These are phyloP conservation scores for Pyrrhosoma nymphula DNA, from an alignment of 2,888 invertebrate species.

Conservation along the genomic window DNA sequence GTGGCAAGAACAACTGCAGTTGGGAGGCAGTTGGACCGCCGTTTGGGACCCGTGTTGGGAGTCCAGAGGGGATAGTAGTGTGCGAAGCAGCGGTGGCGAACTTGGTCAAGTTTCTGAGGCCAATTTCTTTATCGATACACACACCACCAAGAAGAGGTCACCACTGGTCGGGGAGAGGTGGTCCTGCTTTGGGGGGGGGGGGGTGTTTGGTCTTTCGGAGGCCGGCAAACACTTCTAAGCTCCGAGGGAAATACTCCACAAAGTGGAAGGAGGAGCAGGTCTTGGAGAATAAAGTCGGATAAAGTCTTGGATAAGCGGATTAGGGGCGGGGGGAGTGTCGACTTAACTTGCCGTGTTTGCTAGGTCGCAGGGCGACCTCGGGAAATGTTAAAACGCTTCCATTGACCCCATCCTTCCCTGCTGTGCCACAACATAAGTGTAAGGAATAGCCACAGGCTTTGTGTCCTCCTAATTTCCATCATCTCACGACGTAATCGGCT, in stretches of 20 bases:
- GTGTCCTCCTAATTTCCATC: not conserved
- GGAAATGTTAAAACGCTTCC: conserved; percentile 6
- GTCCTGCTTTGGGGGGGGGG: not conserved
- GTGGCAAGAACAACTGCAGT: not conserved
- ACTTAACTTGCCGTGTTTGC: not conserved
- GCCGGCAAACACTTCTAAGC: not conserved
- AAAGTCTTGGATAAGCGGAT: conserved; percentile 12
- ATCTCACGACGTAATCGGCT: not conserved
- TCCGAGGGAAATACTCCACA: not conserved
- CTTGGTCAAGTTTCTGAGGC: not conserved
- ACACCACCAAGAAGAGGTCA: not conserved
- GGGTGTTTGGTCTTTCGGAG: not conserved
- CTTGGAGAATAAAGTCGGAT: not conserved
- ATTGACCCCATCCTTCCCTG: not conserved
- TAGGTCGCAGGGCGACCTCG: not conserved
- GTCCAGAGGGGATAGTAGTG: not conserved
- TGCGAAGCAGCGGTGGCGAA: not conserved
- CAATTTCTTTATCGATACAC: conserved; percentile 14
- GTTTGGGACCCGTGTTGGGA: not conserved
- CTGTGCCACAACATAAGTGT: not conserved
- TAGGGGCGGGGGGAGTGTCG: not conserved
- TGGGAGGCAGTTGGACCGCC: not conserved
- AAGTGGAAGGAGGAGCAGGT: not conserved
- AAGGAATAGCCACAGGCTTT: not conserved
- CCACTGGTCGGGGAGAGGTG: not conserved